Conservation (phyloP, 2,113 vertebrate genomes). For the Corythoichthys haematopterus region DNA sequence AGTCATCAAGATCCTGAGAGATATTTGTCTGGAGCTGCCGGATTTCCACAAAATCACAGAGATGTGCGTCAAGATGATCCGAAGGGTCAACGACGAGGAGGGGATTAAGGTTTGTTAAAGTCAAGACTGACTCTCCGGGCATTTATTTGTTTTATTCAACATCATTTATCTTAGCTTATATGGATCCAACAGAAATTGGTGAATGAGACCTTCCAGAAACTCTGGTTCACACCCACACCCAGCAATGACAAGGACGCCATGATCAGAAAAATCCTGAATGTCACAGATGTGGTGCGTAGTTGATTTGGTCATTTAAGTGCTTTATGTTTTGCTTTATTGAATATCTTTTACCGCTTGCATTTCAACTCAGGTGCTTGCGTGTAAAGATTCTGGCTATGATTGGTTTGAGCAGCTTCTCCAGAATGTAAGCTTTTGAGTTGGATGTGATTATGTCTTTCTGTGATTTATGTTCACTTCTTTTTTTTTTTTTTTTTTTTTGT, state of each 20-base stretch:
- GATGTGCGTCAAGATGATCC: slow-evolving; percentile 99
- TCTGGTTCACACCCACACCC: slow-evolving; percentile 96
- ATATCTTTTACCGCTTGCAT: neutral
- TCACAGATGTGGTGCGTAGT: slow-evolving; percentile 93
- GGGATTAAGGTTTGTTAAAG: slow-evolving; percentile 88
- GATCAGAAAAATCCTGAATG: slow-evolving; percentile 95
- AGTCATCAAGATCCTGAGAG: slow-evolving; percentile 96
- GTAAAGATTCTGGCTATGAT: slow-evolving; percentile 95
- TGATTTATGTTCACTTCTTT: slow-evolving; percentile 6
- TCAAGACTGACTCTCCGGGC: neutral
- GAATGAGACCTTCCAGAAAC: slow-evolving; percentile 99
- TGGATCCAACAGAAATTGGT: slow-evolving; percentile 83
- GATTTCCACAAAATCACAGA: slow-evolving; percentile 97
- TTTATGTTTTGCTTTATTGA: neutral
- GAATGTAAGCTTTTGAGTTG: slow-evolving; percentile 79
- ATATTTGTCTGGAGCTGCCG: slow-evolving; percentile 96
- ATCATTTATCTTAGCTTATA: neutral
- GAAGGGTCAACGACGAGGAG: slow-evolving; percentile 97
- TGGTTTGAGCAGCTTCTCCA: slow-evolving; percentile 99
- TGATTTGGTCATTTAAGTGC: neutral
- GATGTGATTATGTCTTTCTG: neutral
- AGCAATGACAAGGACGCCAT: slow-evolving; percentile 93
- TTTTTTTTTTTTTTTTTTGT: neutral
- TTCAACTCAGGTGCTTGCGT: slow-evolving; percentile 83
- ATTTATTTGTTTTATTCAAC: neutral